A percentile compares a stretch with the other conserved stretches of the same genome.
These are phyloP conservation scores for Hypomecis punctinalis DNA, from an alignment of 2,888 invertebrate genomes.

Conservation along the genomic window DNA sequence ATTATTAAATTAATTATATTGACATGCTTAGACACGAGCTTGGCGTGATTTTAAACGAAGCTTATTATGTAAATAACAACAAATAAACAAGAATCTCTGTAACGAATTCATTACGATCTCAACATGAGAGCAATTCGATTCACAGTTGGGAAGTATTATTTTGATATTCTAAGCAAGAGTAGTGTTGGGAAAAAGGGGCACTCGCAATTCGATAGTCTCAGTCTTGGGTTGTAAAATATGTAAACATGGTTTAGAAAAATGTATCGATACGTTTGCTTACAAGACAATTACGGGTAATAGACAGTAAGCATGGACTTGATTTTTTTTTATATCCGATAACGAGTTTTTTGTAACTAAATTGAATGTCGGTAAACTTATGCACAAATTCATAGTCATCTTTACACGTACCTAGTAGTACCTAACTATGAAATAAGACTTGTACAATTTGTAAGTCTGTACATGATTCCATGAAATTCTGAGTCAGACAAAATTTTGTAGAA, in stretches of 20 bases:
- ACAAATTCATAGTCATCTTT: too few species aligned
- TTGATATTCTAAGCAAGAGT: slow-evolving; percentile 65
- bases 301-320: too few species aligned
- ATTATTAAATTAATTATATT: slow-evolving; percentile 34
- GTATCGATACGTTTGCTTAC: too few species aligned
- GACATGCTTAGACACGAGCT: slow-evolving; percentile 30
- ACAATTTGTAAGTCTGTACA: too few species aligned
- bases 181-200: slow-evolving; percentile 33
- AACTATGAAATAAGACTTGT: too few species aligned
- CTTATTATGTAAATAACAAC: slow-evolving; percentile 51
- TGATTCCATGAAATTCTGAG: too few species aligned
- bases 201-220: background rate
- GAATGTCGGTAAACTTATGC: too few species aligned
- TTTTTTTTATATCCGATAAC: too few species aligned
- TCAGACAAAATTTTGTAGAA: too few species aligned
- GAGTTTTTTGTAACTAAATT: too few species aligned
- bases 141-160: slow-evolving; percentile 75
- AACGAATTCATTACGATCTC: slow-evolving; percentile 75
- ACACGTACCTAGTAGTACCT: too few species aligned
- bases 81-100: slow-evolving; percentile 54
- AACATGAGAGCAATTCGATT: slow-evolving; percentile 77
- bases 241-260: background rate
- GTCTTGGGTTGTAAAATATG: background rate
- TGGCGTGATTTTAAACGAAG: slow-evolving; percentile 51
- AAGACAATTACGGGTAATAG: too few species aligned